phyloP scores from a whole-genome alignment of 2,888 invertebrate species.

The Panzeria rudis region DNA sequence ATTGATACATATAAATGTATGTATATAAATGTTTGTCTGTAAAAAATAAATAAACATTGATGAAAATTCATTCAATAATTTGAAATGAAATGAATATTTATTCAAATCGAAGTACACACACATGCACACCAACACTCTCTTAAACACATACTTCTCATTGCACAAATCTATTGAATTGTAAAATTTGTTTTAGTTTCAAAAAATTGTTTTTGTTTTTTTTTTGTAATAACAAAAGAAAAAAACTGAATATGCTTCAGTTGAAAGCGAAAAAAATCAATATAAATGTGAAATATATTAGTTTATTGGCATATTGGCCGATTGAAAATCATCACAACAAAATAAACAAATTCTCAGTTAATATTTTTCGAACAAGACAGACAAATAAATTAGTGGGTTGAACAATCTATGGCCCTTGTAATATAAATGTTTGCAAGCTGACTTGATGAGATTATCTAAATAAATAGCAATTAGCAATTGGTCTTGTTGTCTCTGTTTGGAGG shows the following conservation, averaged over 20 bases:
- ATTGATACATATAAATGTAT: no score
- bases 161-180: slow-evolving; percentile 65
- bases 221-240: slow-evolving; percentile 29
- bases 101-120: slow-evolving; percentile 11
- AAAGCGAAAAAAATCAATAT: slow-evolving; percentile 30
- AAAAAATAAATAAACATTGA: slow-evolving; percentile 53
- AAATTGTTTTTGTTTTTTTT: slow-evolving; percentile 4
- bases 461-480: no score
- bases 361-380: slow-evolving; percentile 75
- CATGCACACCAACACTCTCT: neutral
- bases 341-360: slow-evolving; percentile 77
- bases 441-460: no score
- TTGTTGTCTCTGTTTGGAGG: no score
- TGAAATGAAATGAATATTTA: slow-evolving; percentile 60
- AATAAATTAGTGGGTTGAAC: slow-evolving; percentile 7
- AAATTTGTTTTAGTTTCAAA: slow-evolving; percentile 70
- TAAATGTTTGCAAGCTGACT: neutral
- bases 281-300: slow-evolving; percentile 66
- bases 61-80: slow-evolving; percentile 66
- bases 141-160: slow-evolving; percentile 14
- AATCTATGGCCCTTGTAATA: neutral
- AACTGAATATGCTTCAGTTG: slow-evolving; percentile 10
- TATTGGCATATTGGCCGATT: slow-evolving; percentile 71
- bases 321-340: slow-evolving; percentile 75
- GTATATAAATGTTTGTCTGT: neutral